phyloP scores from a whole-genome alignment of 1,140 invertebrate genomes.

The Apis florea region DNA sequence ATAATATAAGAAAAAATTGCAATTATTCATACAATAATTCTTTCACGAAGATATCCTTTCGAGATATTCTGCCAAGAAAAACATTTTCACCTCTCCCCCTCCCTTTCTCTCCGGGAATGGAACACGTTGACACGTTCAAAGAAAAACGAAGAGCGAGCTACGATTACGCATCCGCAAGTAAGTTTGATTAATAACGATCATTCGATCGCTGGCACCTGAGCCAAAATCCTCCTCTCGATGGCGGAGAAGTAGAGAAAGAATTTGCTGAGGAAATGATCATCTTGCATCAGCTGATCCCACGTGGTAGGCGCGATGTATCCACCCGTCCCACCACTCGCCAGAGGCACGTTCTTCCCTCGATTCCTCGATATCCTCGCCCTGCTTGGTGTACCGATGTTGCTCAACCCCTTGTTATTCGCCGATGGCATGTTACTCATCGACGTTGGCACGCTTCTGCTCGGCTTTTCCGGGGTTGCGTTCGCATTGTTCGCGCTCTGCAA shows the following conservation, averaged over 20 bases:
- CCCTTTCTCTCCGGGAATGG: not conserved
- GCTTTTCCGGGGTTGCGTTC: conserved; percentile 80
- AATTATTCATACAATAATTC: not conserved
- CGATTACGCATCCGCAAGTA: not conserved
- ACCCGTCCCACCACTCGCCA: conserved; percentile 74
- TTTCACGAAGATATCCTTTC: not conserved
- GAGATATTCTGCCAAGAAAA: not conserved
- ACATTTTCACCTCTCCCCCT: not conserved
- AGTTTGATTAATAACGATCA: conserved; percentile 12
- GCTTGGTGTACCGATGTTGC: conserved; percentile 65
- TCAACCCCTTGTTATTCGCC: conserved; percentile 71
- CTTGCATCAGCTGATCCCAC: conserved; percentile 89
- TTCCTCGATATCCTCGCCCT: conserved; percentile 69
- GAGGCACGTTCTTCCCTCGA: conserved; percentile 68
- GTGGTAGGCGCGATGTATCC: conserved; percentile 79
- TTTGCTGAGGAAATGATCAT: conserved; percentile 90
- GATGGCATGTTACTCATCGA: conserved; percentile 63
- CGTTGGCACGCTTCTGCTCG: conserved; percentile 75
- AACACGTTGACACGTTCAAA: not conserved
- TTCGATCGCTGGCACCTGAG: conserved; percentile 82
- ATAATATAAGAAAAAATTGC: not conserved
- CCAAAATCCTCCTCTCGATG: conserved; percentile 88
- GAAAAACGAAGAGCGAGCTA: not conserved
- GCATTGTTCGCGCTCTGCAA: conserved; percentile 74
- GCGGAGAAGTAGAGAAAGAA: conserved; percentile 94